A percentile compares a stretch with the other conserved stretches of the same genome.
These are phyloP conservation scores for Tetramorium alpestre DNA, from an alignment of 1,140 invertebrate species.

Conservation along the genomic window DNA sequence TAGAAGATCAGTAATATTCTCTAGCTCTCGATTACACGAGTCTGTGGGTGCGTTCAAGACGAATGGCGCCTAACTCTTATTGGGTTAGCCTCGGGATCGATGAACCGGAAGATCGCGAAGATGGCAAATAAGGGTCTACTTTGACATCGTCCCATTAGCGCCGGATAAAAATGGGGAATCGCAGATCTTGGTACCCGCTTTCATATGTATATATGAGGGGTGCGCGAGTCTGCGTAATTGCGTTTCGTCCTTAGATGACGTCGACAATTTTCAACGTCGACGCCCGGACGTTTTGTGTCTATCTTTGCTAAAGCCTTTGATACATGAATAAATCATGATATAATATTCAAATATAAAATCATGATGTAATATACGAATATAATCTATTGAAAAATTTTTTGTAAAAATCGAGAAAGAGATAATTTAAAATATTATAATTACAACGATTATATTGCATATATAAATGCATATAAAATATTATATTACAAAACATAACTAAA, in stretches of 20 bases:
- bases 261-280: conserved; percentile 53
- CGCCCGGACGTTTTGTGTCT: background rate
- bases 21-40: background rate
- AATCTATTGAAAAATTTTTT: conserved; percentile 35
- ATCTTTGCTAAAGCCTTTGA: conserved; percentile 52
- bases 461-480: background rate
- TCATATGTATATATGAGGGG: conserved; percentile 33
- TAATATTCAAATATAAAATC: conserved; percentile 37
- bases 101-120: conserved; percentile 66
- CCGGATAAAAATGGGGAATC: conserved; percentile 68
- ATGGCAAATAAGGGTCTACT: conserved; percentile 71
- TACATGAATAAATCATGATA: conserved; percentile 19
- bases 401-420: background rate
- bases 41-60: conserved; percentile 61
- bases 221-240: conserved; percentile 68
- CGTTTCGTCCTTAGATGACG: conserved; percentile 65
- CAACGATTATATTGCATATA: too few species aligned
- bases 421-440: background rate
- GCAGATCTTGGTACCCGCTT: conserved; percentile 61
- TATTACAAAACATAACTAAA: background rate
- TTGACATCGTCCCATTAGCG: conserved; percentile 66
- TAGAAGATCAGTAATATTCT: conserved; percentile 49
- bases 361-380: conserved; percentile 37
- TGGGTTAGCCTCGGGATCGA: conserved; percentile 60
- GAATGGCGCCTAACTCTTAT: conserved; percentile 57